A percentile compares a stretch with the other conserved stretches of the same genome.
phyloP scores from a whole-genome alignment of 2,797 vertebrate genomes.

The Etheostoma perlongum region DNA sequence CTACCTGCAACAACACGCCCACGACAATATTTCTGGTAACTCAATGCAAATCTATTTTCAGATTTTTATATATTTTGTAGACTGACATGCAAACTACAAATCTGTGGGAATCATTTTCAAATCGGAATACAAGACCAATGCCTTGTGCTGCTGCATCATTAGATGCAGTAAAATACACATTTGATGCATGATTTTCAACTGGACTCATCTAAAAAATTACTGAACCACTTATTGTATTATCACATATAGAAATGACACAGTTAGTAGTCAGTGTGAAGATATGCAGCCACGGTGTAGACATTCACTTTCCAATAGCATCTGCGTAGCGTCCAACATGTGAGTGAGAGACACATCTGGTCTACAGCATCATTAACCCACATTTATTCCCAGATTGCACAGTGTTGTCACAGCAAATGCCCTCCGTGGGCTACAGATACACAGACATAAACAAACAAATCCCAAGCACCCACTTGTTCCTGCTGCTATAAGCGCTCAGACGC shows the following conservation, averaged over 20 bases:
- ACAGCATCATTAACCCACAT: conserved; percentile 67
- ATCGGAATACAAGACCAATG: background rate
- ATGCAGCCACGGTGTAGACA: background rate
- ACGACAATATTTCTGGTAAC: background rate
- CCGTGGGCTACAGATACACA: conserved; percentile 41
- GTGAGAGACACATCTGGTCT: conserved; percentile 69
- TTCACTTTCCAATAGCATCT: conserved; percentile 37
- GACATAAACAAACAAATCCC: conserved; percentile 64
- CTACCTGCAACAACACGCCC: no score
- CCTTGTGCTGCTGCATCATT: background rate
- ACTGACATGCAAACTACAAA: background rate
- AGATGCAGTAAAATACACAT: background rate
- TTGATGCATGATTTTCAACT: background rate
- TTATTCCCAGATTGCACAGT: conserved; percentile 56
- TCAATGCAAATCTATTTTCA: conserved; percentile 27
- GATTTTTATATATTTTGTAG: conserved; percentile 18
- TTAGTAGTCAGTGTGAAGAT: conserved; percentile 31
- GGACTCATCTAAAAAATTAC: background rate
- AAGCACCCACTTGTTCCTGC: conserved; percentile 49
- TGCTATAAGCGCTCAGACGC: conserved; percentile 25
- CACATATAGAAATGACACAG: background rate
- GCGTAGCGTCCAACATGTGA: conserved; percentile 45
- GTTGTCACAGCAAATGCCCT: conserved; percentile 49
- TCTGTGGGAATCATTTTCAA: background rate
- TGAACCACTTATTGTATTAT: background rate